These are phyloP conservation scores for Chloroclystis v-ata DNA, from an alignment of 2,888 invertebrate species.

Conservation along the genomic window DNA sequence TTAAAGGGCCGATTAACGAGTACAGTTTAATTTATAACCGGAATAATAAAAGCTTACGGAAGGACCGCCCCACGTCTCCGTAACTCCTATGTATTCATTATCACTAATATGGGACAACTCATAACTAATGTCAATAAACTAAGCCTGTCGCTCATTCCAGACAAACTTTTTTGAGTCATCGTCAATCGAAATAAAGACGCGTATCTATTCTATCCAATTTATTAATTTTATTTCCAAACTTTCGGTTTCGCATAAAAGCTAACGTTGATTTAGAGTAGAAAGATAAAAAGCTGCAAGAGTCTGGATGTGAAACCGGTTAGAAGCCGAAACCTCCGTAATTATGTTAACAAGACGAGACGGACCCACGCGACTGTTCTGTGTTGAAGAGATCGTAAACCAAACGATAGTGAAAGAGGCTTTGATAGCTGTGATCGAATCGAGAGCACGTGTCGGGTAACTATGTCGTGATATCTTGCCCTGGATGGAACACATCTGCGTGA, in stretches of 20 bases:
- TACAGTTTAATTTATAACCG: constrained; percentile 72
- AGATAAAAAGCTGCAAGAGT: constrained; percentile 50
- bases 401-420: constrained; percentile 57
- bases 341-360: constrained; percentile 58
- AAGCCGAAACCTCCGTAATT: constrained; percentile 61
- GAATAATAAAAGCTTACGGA: constrained; percentile 68
- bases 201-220: constrained; percentile 45
- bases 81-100: constrained; percentile 38
- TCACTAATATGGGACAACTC: constrained; percentile 41
- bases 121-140: constrained; percentile 58
- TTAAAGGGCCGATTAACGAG: constrained; percentile 75
- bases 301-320: constrained; percentile 56
- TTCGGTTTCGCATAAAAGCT: constrained; percentile 74
- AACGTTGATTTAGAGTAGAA: constrained; percentile 56
- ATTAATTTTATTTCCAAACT: constrained; percentile 64
- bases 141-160: constrained; percentile 20
- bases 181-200: constrained; percentile 33
- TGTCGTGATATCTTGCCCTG: constrained; percentile 22
- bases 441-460: constrained; percentile 35
- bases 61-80: constrained; percentile 46
- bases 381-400: constrained; percentile 46
- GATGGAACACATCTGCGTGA: constrained; percentile 47
- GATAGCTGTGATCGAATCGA: constrained; percentile 35
- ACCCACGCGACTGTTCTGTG: constrained; percentile 47
- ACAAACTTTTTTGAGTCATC: constrained; percentile 24